Percentiles rank a stretch among this genome's conserved stretches.
phyloP scores from a whole-genome alignment of 2,113 vertebrate species.

The Siniperca chuatsi region DNA sequence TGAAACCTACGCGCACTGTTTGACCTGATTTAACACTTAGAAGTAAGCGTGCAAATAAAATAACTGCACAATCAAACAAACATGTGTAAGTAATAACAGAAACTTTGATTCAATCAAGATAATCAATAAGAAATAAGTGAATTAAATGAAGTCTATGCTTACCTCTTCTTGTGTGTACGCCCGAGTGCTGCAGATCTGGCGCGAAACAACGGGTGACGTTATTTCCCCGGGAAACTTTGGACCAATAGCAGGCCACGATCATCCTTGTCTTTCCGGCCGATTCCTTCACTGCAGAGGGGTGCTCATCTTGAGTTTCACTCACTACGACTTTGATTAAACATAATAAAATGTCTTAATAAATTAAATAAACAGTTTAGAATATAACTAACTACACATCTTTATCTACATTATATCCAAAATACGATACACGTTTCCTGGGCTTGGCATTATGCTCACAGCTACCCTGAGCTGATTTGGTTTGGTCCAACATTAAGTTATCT shows the following conservation, averaged over 20 bases:
- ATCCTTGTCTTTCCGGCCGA: constrained; percentile 16
- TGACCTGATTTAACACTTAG: neutral
- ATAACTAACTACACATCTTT: fast-evolving
- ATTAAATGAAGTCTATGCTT: neutral
- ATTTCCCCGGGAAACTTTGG: constrained; percentile 82
- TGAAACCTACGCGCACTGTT: neutral
- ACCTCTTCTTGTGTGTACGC: constrained; percentile 61
- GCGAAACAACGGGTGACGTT: constrained; percentile 83
- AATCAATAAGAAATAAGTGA: fast-evolving
- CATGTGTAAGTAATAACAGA: fast-evolving
- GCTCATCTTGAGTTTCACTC: neutral
- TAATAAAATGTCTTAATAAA: fast-evolving
- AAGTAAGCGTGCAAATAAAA: neutral
- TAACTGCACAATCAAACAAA: neutral
- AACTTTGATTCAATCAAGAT: fast-evolving
- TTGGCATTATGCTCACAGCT: fast-evolving
- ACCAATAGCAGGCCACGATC: constrained; percentile 64
- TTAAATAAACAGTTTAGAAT: fast-evolving
- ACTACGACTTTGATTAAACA: neutral
- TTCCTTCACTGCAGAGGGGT: neutral
- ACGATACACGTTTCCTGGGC: fast-evolving
- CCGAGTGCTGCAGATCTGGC: constrained; percentile 68
- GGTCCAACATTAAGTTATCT: neutral
- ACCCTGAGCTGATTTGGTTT: constrained; percentile 45
- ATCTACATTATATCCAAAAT: fast-evolving